Percentiles rank a stretch among this genome's conserved stretches.
Conservation (phyloP, 2,797 vertebrate species). For the Liasis olivaceus region DNA sequence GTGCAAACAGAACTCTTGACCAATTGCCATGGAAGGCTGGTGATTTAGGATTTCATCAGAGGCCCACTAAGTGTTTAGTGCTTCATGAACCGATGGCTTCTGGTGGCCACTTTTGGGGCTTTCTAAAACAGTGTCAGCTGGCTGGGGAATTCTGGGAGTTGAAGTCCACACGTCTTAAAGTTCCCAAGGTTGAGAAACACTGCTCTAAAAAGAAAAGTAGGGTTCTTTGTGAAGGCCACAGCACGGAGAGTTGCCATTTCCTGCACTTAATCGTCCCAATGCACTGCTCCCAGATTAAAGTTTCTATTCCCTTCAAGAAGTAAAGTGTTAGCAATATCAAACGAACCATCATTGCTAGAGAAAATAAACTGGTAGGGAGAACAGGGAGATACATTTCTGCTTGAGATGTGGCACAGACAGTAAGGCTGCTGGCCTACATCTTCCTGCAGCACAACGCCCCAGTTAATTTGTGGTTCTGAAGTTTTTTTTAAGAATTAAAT, state of each 20-base stretch:
- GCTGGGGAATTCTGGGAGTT: too few species aligned
- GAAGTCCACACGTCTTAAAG: too few species aligned
- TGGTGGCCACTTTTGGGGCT: background rate
- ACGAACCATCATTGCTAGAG: too few species aligned
- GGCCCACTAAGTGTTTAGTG: background rate
- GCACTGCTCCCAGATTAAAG: background rate
- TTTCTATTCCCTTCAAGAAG: background rate
- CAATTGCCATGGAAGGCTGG: background rate
- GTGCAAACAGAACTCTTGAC: background rate
- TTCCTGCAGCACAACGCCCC: too few species aligned
- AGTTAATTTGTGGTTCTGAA: too few species aligned
- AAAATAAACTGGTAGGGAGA: too few species aligned
- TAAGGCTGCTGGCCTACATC: too few species aligned
- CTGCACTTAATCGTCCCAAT: background rate
- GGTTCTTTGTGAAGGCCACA: background rate
- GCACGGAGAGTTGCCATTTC: background rate
- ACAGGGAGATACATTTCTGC: too few species aligned
- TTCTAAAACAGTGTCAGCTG: background rate
- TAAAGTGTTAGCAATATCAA: too few species aligned
- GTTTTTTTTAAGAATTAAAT: too few species aligned
- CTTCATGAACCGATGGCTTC: background rate
- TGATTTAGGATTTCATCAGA: background rate
- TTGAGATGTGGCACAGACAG: too few species aligned
- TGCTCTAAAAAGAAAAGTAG: background rate
- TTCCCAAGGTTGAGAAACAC: too few species aligned